Base-by-base conservation (phyloP, 1,140 invertebrate genomes). In the Aphis gossypii region DNA sequence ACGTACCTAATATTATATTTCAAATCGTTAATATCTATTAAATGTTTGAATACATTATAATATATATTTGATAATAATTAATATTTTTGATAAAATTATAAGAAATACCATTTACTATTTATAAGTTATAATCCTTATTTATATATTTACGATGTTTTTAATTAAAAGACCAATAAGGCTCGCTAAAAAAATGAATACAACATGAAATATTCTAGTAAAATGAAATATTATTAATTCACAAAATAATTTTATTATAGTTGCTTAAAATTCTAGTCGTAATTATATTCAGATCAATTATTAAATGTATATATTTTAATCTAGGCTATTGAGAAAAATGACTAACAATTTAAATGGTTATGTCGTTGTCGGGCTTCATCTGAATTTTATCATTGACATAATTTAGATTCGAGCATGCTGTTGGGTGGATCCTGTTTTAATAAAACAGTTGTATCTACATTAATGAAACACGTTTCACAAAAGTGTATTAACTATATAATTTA, bases 201-300 rank as follows among this genome's bases (percentile, higher is more conserved):
- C 48, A 89, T 41, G 25, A 56, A 54, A 35, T 90, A 68, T 60
- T n/a, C 38, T 90, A 60, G 25, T 25, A 38, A 90, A 90, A 90
- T 68, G 23, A 90, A 88, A 51, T 51, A 7, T 51, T 88, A 60
- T 90, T 56, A 35, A 38, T 35, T 23, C 87, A 56, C 35, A 56
- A 89, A 89, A 89, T n/a, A 56, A 89, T 68, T 68, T 60, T 68
- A 68, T 90, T 90, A 30, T 38, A 90, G 44, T 68, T 68, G 38
- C 54, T 90, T n/a, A 90, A 44, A 68, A n/a, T 56, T 68, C 89
- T 90, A 90, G 21, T 60, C 38, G 20, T 60, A 90, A 90, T 90
- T 23, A 20, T 89, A 48, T 48, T 48, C 25, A 46, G 5, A 87
- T 89, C 20, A 35, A 56, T 56, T 44, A 51, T 51, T 88, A 88